These are phyloP conservation scores for Phalacrocorax aristotelis DNA, from an alignment of 2,113 vertebrate genomes.

Conservation along the genomic window DNA sequence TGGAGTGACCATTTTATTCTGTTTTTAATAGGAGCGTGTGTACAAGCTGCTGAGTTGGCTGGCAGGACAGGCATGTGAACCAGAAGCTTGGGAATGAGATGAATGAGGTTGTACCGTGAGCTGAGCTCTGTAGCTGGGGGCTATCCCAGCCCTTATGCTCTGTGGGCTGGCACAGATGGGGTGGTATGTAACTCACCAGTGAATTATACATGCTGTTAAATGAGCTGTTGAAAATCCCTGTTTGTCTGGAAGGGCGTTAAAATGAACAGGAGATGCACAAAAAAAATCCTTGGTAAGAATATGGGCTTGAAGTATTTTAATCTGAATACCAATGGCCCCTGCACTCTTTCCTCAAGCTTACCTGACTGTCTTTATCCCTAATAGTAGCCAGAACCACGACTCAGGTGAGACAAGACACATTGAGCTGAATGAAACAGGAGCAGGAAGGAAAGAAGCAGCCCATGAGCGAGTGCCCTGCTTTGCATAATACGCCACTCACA, in stretches of 20 bases:
- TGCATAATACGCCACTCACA: neutral
- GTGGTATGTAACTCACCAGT: neutral
- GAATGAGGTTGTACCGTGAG: neutral
- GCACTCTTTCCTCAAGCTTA: neutral
- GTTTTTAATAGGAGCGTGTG: neutral
- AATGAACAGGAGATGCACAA: neutral
- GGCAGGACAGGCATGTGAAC: neutral
- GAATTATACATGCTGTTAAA: slow-evolving; percentile 17
- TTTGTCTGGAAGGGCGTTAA: neutral
- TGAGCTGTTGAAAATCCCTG: neutral
- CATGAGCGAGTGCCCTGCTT: neutral
- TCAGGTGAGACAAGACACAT: neutral
- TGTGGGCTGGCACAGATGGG: slow-evolving; percentile 30
- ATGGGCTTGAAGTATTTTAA: neutral
- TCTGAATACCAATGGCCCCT: neutral
- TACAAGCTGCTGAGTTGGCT: neutral
- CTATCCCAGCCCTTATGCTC: slow-evolving; percentile 7
- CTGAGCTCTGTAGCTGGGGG: neutral
- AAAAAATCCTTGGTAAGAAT: neutral
- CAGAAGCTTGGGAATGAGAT: neutral
- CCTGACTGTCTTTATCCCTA: neutral
- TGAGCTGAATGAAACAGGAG: neutral
- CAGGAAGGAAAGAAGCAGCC: neutral
- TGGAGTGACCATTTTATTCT: neutral
- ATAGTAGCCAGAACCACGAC: neutral